Conservation (phyloP, 1,140 invertebrate genomes). For the Cotesia typhae region DNA sequence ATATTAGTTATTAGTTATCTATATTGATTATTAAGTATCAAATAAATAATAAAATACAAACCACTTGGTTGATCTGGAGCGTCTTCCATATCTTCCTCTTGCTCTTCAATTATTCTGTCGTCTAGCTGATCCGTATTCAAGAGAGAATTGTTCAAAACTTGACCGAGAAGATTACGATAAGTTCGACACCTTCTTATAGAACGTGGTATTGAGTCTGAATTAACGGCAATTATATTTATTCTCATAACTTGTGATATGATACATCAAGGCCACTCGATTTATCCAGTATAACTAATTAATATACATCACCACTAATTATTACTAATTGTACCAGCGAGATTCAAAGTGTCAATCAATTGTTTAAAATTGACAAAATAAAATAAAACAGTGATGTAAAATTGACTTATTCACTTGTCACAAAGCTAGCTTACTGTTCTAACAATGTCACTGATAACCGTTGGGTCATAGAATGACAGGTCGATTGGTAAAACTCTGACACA, state of each 20-base stretch:
- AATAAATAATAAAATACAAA: constrained; percentile 20
- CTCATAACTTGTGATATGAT: constrained; percentile 34
- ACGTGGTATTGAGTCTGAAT: constrained; percentile 29
- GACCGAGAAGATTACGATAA: constrained; percentile 34
- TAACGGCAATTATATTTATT: constrained; percentile 34
- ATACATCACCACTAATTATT: not conserved
- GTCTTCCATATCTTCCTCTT: constrained; percentile 39
- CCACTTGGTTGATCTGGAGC: constrained; percentile 27
- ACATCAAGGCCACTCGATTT: constrained; percentile 33
- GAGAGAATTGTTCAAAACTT: constrained; percentile 28
- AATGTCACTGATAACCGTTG: not conserved
- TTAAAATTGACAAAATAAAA: not conserved
- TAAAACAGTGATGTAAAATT: not conserved
- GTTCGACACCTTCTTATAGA: constrained; percentile 33
- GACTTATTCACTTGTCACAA: not conserved
- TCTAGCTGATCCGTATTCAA: constrained; percentile 22
- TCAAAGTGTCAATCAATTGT: constrained; percentile 3
- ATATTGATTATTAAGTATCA: not conserved
- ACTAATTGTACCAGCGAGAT: not conserved
- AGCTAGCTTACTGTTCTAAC: not conserved
- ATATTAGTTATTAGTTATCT: not conserved
- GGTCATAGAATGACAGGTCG: constrained; percentile 25
- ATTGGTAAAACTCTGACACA: constrained; percentile 8
- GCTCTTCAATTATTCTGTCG: constrained; percentile 37
- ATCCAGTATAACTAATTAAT: constrained; percentile 6